phyloP scores from a whole-genome alignment of 2,888 invertebrate genomes.

The Tachina fera region DNA sequence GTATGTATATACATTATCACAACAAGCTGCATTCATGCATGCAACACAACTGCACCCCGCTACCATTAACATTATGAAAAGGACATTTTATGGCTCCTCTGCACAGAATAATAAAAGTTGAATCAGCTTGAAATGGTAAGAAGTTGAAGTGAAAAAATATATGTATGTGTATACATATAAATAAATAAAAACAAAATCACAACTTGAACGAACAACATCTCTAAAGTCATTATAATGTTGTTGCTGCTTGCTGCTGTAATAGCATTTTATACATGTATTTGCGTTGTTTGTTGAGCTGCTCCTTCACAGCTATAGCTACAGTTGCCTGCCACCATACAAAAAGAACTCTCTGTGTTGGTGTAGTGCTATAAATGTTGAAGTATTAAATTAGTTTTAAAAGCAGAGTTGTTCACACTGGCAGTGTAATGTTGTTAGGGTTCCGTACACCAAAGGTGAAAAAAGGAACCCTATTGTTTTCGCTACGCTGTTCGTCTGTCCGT shows the following conservation, averaged over 20 bases:
- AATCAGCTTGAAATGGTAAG: slow-evolving; percentile 22
- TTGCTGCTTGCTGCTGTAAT: slow-evolving; percentile 52
- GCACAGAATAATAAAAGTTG: slow-evolving; percentile 8
- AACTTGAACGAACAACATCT: slow-evolving; percentile 49
- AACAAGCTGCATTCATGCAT: slow-evolving; percentile 64
- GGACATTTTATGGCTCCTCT: slow-evolving; percentile 52
- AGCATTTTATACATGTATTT: slow-evolving; percentile 41
- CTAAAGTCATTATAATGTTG: slow-evolving; percentile 58
- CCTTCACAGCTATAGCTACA: not conserved
- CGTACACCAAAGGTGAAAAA: too few species aligned
- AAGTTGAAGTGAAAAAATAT: not conserved
- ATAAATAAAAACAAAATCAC: slow-evolving; percentile 58
- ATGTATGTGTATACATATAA: not conserved
- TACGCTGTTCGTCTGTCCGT: too few species aligned
- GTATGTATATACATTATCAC: slow-evolving; percentile 61
- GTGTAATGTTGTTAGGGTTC: too few species aligned
- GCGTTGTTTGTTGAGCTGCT: slow-evolving; percentile 26
- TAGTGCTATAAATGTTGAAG: slow-evolving; percentile 39
- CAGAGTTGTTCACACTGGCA: slow-evolving; percentile 36
- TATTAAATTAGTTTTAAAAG: slow-evolving; percentile 51
- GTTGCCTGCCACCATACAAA: not conserved
- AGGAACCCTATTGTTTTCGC: too few species aligned
- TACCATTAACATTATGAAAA: slow-evolving; percentile 53
- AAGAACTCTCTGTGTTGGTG: not conserved
- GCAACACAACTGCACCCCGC: slow-evolving; percentile 44